Evolutionary conservation across 2,888 invertebrate species (phyloP).

Genomic region (Harmothoe impar): DNA sequence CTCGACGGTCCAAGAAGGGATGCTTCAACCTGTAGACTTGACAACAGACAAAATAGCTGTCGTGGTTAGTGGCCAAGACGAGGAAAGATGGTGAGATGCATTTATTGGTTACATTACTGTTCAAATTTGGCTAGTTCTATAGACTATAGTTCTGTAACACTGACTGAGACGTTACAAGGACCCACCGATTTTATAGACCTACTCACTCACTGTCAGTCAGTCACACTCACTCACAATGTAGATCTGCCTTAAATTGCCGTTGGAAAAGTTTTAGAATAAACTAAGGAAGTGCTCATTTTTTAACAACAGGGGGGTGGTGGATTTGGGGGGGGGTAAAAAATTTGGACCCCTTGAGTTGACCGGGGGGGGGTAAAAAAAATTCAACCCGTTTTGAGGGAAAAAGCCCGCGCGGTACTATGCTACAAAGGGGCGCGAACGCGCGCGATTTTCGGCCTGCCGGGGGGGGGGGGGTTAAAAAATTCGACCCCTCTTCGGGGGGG

Average conservation of each 20-base stretch:
- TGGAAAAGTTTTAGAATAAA: not conserved
- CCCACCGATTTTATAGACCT: not conserved
- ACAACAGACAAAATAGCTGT: not conserved
- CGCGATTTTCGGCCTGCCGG: too few species aligned
- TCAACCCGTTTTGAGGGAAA: too few species aligned
- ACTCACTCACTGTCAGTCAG: not conserved
- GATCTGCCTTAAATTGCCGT: not conserved
- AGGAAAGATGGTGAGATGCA: slow-evolving; percentile 11
- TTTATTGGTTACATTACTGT: not conserved
- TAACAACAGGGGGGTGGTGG: too few species aligned
- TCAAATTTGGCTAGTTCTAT: not conserved
- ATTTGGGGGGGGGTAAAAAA: too few species aligned
- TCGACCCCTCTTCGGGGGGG: too few species aligned
- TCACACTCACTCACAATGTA: not conserved
- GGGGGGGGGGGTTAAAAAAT: too few species aligned
- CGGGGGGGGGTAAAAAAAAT: too few species aligned
- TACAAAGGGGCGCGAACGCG: too few species aligned
- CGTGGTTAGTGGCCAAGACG: not conserved
- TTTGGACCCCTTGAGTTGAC: too few species aligned
- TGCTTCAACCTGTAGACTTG: slow-evolving; percentile 26
- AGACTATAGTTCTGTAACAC: not conserved
- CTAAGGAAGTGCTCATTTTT: too few species aligned
- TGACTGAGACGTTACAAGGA: not conserved
- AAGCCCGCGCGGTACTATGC: too few species aligned
- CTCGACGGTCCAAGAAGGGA: not conserved